Evolutionary conservation across 2,113 vertebrate genomes (phyloP), one percentile per base, ranked within the genome.

Genomic region (Lepidothrix coronata): DNA sequence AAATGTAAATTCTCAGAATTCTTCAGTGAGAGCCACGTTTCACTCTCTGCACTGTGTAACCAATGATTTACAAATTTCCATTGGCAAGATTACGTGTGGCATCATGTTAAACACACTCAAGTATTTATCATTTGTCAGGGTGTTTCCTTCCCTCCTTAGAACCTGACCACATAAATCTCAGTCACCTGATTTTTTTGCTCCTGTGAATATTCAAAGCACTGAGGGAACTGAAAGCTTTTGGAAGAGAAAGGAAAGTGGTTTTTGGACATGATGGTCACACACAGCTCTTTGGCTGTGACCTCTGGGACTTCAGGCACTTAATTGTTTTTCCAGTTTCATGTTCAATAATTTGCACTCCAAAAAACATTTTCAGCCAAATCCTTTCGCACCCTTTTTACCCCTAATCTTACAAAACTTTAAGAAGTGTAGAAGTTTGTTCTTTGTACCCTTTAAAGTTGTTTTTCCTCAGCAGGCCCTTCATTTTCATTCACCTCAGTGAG

Each of bases 201-300:
- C 58, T 49, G 58, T 21, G 72, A 30, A 5, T 8, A 5, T 4
- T 55, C 33, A 48, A 20, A 82, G 66, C 44, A 11, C 20, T 8
- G 0, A 46, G 41, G 37, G 20, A 41, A 6, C 46, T 2, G 1
- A 33, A 5, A 67, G 16, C 21, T 76, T 61, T 14, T 23, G 23
- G 74, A 67, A 55, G 25, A 52, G 51, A 28, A 16, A 28, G 24
- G 22, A 52, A 52, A 52, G 14, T 15, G 51, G 25, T 9, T 15
- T 61, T 51, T 67, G 8, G 12, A 8, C 1, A 3, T 33, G 74
- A 22, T 14, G 11, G 4, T 41, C 49, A n/a, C 31, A 19, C 28
- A 22, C 4, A 43, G 62, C 70, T 61, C 61, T 30, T 52, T 12
- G 51, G 9, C 33, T 59, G 52, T 24, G 33, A 22, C 67, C 68